Evolutionary conservation across 2,888 invertebrate genomes (phyloP), one percentile per base, ranked within the genome.

Genomic region (Thecophora atra): DNA sequence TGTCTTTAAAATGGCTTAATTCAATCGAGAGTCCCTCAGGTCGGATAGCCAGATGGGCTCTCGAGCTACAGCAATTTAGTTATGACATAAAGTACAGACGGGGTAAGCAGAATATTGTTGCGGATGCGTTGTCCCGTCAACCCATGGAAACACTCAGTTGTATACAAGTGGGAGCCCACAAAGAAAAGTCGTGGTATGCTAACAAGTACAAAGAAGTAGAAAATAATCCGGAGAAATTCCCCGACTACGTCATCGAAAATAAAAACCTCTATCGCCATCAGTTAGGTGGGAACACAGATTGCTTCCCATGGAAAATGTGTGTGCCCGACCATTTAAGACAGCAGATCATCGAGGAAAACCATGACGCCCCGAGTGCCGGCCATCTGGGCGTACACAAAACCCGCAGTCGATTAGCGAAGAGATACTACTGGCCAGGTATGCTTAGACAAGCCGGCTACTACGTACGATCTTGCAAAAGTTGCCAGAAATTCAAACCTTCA

Each of bases 1-100:
- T 52, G 1, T 69, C 75, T 0, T 44, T 77, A 11, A 74, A 73
- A 3, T 76, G 74, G 75, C 19, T 77, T 0, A 66, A 76, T 30
- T 56, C 56, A 0, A 42, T 76, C 3, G 58, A 75, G 11, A 75
- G 56, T 21, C 75, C 76, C 0, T 54, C 72, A 0, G 73, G 75
- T 0, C 67, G 75, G 19, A n/a, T 77, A 1, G 76, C 75, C 0
- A 44, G 75, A 0, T 77, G 76, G 74, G 75, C 73, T 0, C 26
- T 75, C 1, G 73, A 76, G 24, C n/a, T 77, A 0, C 70, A 75
- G 17, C 73, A 77, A 44, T 74, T 67, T 7, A 54, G 62, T 1
- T 71, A 54, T 30, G 64, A 60, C 8, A 60, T 66, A 4, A 17
- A 67, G 15, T 67, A 72, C 26, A 24, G 67, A 17, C 56, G 51